phyloP scores from a whole-genome alignment of 2,888 invertebrate species.

The Homarus gammarus region DNA sequence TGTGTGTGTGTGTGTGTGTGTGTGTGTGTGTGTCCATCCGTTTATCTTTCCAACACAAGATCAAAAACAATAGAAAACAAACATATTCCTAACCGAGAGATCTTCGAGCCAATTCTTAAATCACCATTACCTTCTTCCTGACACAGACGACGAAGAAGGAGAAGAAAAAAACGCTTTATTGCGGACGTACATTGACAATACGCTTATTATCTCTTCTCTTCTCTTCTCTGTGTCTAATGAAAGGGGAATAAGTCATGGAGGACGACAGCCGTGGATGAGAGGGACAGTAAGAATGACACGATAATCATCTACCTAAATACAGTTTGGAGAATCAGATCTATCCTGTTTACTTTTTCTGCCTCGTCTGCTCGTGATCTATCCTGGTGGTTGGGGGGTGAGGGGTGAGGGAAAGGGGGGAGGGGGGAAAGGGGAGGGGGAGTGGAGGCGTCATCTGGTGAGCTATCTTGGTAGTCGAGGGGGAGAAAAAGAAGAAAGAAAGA shows the following conservation, averaged over 20 bases:
- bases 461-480: not conserved
- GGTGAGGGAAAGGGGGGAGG: constrained; percentile 8
- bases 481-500: not conserved
- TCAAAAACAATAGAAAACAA: no score
- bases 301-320: not conserved
- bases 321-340: not conserved
- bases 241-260: not conserved
- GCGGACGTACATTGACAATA: not conserved
- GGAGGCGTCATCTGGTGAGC: no score
- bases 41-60: no score
- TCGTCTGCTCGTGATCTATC: not conserved
- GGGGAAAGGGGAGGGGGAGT: no score
- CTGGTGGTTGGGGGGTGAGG: not conserved
- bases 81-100: no score
- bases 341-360: not conserved
- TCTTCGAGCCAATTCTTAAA: not conserved
- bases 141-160: not conserved
- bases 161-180: not conserved
- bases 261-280: not conserved
- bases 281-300: not conserved
- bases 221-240: not conserved
- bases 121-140: not conserved
- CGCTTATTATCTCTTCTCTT: not conserved
- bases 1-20: no score
- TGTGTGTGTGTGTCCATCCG: no score